Evolutionary conservation across 1,140 invertebrate genomes (phyloP).

Genomic region (Drosophila bocqueti): DNA sequence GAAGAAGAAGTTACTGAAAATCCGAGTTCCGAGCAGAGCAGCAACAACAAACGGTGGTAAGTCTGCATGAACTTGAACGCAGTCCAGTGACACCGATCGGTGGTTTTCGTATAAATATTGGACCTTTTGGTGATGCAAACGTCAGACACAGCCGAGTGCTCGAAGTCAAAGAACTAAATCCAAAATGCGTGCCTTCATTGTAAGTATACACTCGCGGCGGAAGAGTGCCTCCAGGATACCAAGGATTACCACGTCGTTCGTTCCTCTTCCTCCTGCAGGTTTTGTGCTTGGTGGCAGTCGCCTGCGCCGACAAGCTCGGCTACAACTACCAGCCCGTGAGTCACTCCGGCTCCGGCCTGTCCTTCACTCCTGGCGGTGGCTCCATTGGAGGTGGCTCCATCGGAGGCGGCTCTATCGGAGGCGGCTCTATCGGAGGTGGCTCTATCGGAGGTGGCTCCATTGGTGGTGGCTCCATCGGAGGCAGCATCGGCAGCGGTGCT

Average conservation of each 20-base stretch:
- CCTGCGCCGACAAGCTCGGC: conserved; percentile 77
- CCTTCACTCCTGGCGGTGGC: conserved; percentile 60
- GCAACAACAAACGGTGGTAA: conserved; percentile 36
- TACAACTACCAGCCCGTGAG: conserved; percentile 80
- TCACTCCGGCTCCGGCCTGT: conserved; percentile 69
- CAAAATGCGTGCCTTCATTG: conserved; percentile 81
- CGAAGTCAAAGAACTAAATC: conserved; percentile 78
- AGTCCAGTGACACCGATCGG: conserved; percentile 72
- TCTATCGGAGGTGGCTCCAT: conserved; percentile 18
- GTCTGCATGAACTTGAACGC: conserved; percentile 78
- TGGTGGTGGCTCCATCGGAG: conserved; percentile 21
- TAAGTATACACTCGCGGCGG: conserved; percentile 57
- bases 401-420: conserved; percentile 23
- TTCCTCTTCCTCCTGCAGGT: conserved; percentile 44
- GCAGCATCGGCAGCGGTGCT: conserved; percentile 20
- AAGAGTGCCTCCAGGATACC: conserved; percentile 10
- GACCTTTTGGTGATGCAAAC: conserved; percentile 65
- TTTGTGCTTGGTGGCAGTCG: conserved; percentile 76
- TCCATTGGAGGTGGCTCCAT: conserved; percentile 23
- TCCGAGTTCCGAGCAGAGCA: conserved; percentile 31
- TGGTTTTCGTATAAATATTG: conserved; percentile 77
- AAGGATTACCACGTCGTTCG: conserved; percentile 43
- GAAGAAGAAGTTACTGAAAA: conserved; percentile 67
- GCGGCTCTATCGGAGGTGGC: conserved; percentile 32
- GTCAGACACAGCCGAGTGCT: conserved; percentile 69